A percentile compares a stretch with the other conserved stretches of the same genome.
Evolutionary conservation across 2,888 invertebrate genomes (phyloP).

Genomic region (Gonocerus acuteangulatus): DNA sequence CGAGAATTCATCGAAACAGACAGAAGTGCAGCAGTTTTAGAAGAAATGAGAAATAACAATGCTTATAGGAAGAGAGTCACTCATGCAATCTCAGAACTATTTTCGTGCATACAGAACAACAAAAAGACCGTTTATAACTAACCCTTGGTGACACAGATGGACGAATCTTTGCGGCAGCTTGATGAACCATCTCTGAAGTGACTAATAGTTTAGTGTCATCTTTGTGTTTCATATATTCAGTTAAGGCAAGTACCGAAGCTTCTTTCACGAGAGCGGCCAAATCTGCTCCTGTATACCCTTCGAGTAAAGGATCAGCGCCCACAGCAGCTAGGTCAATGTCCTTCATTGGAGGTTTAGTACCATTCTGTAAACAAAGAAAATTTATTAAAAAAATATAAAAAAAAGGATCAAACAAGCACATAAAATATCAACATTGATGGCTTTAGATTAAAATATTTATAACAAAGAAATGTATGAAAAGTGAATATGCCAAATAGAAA

Average conservation of each 20-base stretch:
- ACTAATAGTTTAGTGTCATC: conserved; percentile 13
- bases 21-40: conserved; percentile 17
- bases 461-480: too few relatives aligned
- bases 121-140: conserved; percentile 11
- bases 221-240: conserved; percentile 56
- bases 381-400: neutral
- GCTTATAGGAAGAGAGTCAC: conserved; percentile 18
- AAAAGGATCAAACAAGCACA: too few relatives aligned
- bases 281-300: conserved; percentile 90
- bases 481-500: too few relatives aligned
- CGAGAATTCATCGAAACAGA: conserved; percentile 15
- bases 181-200: conserved; percentile 60
- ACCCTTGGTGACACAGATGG: conserved; percentile 66
- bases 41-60: conserved; percentile 24
- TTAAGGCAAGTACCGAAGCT: conserved; percentile 72
- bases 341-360: conserved; percentile 67
- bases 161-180: conserved; percentile 68
- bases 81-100: conserved; percentile 11
- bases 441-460: too few relatives aligned
- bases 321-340: conserved; percentile 70
- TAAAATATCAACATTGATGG: too few relatives aligned
- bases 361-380: conserved; percentile 53
- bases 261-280: conserved; percentile 81
- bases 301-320: conserved; percentile 56
- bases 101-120: conserved; percentile 3